phyloP scores from a whole-genome alignment of 1,140 invertebrate species.

The Vanessa atalanta region DNA sequence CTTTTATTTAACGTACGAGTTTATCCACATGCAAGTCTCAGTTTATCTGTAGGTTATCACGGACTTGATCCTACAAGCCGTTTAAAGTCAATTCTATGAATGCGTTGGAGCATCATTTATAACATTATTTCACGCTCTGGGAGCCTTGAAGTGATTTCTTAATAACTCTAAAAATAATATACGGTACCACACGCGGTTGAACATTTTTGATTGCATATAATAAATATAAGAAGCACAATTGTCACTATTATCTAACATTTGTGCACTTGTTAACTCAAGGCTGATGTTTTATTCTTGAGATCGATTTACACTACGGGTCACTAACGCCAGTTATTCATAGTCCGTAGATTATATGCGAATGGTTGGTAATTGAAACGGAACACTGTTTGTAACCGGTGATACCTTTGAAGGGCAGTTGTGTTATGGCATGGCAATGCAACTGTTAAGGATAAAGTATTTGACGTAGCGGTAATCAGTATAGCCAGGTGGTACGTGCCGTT shows the following conservation, averaged over 20 bases:
- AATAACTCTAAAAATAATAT: conserved; percentile 63
- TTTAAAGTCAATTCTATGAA: conserved; percentile 40
- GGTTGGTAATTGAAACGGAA: conserved; percentile 16
- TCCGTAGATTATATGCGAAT: conserved; percentile 5
- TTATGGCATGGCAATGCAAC: conserved; percentile 49
- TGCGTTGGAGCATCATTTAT: conserved; percentile 44
- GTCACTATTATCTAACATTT: conserved; percentile 15
- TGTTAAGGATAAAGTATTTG: conserved; percentile 41
- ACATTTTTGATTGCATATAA: conserved; percentile 33
- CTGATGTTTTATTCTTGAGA: conserved; percentile 5
- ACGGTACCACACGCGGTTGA: conserved; percentile 46
- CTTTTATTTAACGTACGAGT: conserved; percentile 38
- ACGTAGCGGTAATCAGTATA: conserved; percentile 45
- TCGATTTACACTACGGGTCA: conserved; percentile 17
- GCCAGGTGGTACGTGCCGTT: conserved; percentile 46
- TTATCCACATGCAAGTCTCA: conserved; percentile 26
- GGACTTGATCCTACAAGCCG: conserved; percentile 37
- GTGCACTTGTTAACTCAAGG: not conserved
- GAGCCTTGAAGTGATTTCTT: conserved; percentile 60
- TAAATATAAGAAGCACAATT: conserved; percentile 14
- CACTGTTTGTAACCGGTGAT: conserved; percentile 35
- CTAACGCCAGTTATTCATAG: conserved; percentile 13
- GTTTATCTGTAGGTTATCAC: conserved; percentile 65
- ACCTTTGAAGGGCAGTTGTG: conserved; percentile 49
- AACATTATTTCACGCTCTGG: conserved; percentile 42